Conservation (phyloP, 2,113 vertebrate genomes). For the Cephalopterus ornatus region DNA sequence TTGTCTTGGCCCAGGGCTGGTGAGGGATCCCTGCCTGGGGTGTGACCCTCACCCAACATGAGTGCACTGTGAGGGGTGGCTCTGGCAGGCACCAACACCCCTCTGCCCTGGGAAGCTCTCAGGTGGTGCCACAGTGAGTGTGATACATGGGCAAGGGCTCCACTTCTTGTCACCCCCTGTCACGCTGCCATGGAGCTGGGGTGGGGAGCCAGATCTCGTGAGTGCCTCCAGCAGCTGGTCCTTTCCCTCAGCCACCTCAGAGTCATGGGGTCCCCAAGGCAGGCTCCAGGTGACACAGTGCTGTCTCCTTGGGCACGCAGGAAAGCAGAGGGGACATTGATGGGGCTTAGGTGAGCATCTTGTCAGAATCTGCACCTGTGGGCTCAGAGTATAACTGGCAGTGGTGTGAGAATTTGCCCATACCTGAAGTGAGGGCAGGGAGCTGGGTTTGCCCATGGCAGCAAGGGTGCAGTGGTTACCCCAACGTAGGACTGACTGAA, state of each 20-base stretch:
- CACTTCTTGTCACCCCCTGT: not conserved
- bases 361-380: not conserved
- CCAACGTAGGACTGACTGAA: not conserved
- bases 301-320: not conserved
- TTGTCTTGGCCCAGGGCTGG: not conserved
- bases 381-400: not conserved
- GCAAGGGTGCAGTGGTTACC: not conserved
- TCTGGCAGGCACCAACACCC: not conserved
- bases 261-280: rapidly evolving
- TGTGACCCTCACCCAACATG: not conserved
- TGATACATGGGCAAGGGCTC: not conserved
- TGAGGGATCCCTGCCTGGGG: not conserved
- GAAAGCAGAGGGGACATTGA: not conserved
- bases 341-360: not conserved
- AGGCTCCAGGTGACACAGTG: not conserved
- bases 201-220: rapidly evolving
- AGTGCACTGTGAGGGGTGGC: rapidly evolving
- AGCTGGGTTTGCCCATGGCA: not conserved
- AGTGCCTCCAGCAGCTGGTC: not conserved
- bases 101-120: not conserved
- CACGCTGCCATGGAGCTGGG: rapidly evolving
- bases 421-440: not conserved
- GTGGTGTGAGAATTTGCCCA: not conserved
- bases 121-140: rapidly evolving
- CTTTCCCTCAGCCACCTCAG: not conserved